Evolutionary conservation across 2,888 invertebrate species (phyloP), one percentile per base, ranked within the genome.

Genomic region (Drosophila prolongata): DNA sequence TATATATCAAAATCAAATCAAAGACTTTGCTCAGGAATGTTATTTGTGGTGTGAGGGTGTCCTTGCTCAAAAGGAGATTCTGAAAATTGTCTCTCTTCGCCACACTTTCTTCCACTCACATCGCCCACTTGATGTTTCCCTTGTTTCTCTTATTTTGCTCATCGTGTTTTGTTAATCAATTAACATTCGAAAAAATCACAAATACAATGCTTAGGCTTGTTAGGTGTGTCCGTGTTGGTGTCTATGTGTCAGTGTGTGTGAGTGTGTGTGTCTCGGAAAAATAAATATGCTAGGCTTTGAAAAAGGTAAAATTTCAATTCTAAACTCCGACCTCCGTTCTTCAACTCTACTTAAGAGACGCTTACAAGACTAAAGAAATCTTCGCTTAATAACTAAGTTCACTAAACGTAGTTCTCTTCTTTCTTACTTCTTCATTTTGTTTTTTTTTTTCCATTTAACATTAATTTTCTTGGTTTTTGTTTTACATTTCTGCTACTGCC

Each of bases 21-120:
- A 82, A 78, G 75, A 85, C 82, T 78, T 80, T 75, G 69, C 75
- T 79, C 76, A 77, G 86, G 83, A 83, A 83, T 83, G 83, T 80
- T 81, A 72, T 44, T 74, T 74, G 46, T 61, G 46, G 50, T 70
- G 64, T 61, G 57, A 66, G 56, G 67, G 54, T 60, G 64, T 60
- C 56, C 57, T 49, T 50, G 40, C 55, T 50, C 38, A 46, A 58
- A 55, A 54, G 44, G 64, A 59, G 35, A 62, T 66, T 66, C 64
- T 62, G 16, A 46, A 47, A 53, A 46, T 44, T 30, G n/a, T 40
- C 40, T 42, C 38, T 56, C 40, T 19, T 9, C 19, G 47, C 47
- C 16, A 34, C 30, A 34, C 24, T 40, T 35, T 38, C 53, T 19
- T 43, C 16, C 16, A 38, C 19, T 19, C 64, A 55, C 56, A 59